Evolutionary conservation across 2,797 vertebrate species (phyloP).

Genomic region (Argyrosomus regius): DNA sequence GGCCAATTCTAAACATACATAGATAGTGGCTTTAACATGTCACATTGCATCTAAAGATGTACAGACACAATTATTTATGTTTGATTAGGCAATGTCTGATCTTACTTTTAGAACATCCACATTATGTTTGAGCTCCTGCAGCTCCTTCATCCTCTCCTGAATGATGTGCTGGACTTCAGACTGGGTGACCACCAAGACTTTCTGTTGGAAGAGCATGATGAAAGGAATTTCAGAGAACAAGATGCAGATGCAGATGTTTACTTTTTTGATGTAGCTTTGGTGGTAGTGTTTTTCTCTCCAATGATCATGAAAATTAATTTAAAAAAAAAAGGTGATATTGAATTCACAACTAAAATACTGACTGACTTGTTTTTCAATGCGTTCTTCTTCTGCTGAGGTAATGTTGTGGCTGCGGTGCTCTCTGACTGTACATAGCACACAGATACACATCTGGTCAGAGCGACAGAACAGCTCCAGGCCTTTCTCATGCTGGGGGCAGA

Average conservation of each 20-base stretch:
- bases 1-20: neutral
- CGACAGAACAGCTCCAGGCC: slow-evolving; percentile 88
- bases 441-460: slow-evolving; percentile 88
- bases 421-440: slow-evolving; percentile 85
- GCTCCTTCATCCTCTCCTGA: slow-evolving; percentile 87
- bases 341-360: neutral
- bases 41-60: neutral
- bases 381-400: slow-evolving; percentile 86
- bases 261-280: neutral
- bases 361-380: slow-evolving; percentile 84
- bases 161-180: slow-evolving; percentile 88
- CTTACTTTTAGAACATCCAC: slow-evolving; percentile 86
- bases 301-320: neutral
- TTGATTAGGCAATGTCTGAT: neutral
- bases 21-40: neutral
- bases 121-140: slow-evolving; percentile 88
- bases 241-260: neutral
- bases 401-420: slow-evolving; percentile 87
- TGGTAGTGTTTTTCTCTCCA: neutral
- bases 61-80: neutral
- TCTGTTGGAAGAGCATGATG: slow-evolving; percentile 72
- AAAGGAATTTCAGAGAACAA: neutral
- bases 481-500: slow-evolving; percentile 88
- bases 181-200: slow-evolving; percentile 85
- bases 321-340: neutral